Percentiles rank a stretch among this genome's conserved stretches.
Evolutionary conservation across 2,888 invertebrate species (phyloP).

Genomic region (Leistus spinibarbis): DNA sequence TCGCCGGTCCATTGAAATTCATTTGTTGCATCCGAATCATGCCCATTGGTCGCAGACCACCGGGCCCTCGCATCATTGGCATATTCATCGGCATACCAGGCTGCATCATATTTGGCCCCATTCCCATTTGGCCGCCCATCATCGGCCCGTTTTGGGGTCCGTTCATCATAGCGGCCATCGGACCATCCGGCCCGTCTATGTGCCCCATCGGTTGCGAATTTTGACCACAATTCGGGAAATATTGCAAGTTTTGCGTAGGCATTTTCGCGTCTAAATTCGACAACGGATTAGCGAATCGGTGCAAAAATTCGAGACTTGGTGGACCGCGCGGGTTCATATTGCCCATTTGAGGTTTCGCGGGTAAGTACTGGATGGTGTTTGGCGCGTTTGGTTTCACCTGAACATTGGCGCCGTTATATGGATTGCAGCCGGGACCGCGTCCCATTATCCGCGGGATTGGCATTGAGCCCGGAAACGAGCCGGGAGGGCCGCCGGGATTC

Average conservation of each 20-base stretch:
- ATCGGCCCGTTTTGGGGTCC: slow-evolving; percentile 56
- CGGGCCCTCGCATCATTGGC: slow-evolving; percentile 53
- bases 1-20: slow-evolving; percentile 55
- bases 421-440: slow-evolving; percentile 67
- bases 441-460: slow-evolving; percentile 67
- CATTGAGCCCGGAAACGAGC: slow-evolving; percentile 61
- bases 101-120: slow-evolving; percentile 53
- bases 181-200: slow-evolving; percentile 56
- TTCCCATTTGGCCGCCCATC: slow-evolving; percentile 50
- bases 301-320: slow-evolving; percentile 87
- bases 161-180: slow-evolving; percentile 56
- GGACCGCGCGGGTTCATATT: slow-evolving; percentile 75
- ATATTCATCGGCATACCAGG: slow-evolving; percentile 53
- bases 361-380: slow-evolving; percentile 97
- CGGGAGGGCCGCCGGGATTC: slow-evolving; percentile 58
- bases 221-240: slow-evolving; percentile 70
- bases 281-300: slow-evolving; percentile 85
- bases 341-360: slow-evolving; percentile 87
- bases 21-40: slow-evolving; percentile 57
- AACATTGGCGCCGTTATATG: slow-evolving; percentile 79
- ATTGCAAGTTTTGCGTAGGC: slow-evolving; percentile 71
- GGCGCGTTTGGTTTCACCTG: slow-evolving; percentile 96
- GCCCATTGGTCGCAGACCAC: slow-evolving; percentile 57
- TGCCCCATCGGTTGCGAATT: slow-evolving; percentile 59
- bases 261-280: slow-evolving; percentile 72